Percentiles rank a stretch among this genome's conserved stretches.
phyloP scores from a whole-genome alignment of 2,797 vertebrate genomes.

The Sebastes iracundus region DNA sequence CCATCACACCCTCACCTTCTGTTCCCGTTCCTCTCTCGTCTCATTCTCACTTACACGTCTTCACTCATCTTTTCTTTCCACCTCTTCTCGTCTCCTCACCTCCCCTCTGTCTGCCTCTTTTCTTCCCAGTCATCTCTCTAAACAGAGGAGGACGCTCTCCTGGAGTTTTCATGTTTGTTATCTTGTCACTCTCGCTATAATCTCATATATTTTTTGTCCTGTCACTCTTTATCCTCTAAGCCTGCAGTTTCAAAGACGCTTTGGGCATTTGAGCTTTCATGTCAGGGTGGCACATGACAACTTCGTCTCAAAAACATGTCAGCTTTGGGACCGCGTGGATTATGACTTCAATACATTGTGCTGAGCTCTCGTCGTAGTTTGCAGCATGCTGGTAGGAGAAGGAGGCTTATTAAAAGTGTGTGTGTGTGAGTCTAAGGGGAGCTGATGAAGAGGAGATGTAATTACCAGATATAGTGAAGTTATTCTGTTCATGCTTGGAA shows the following conservation, averaged over 20 bases:
- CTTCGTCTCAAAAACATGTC: constrained; percentile 5
- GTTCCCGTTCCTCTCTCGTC: not conserved
- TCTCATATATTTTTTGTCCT: not conserved
- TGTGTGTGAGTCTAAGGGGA: not conserved
- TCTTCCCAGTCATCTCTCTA: not conserved
- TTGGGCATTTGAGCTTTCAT: constrained; percentile 20
- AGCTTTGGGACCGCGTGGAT: constrained; percentile 16
- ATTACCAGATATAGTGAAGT: constrained; percentile 42
- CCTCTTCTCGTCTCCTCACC: not conserved
- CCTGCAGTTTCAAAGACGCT: not conserved
- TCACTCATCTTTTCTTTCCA: not conserved
- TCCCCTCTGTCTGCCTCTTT: not conserved
- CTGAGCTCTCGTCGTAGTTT: not conserved
- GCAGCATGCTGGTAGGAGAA: constrained; percentile 3
- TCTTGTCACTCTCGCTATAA: constrained; percentile 19
- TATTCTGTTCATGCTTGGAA: constrained; percentile 34
- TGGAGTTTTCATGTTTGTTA: constrained; percentile 16
- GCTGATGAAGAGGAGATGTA: constrained; percentile 35
- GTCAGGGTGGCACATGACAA: constrained; percentile 27
- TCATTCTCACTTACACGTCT: not conserved
- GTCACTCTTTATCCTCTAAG: constrained; percentile 18
- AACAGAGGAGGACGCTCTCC: not conserved
- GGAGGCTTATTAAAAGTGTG: constrained; percentile 24
- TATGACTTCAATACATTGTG: constrained; percentile 3
- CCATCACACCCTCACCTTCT: not conserved